Conservation (phyloP, 2,113 vertebrate species). For the Aspiorhynchus laticeps region DNA sequence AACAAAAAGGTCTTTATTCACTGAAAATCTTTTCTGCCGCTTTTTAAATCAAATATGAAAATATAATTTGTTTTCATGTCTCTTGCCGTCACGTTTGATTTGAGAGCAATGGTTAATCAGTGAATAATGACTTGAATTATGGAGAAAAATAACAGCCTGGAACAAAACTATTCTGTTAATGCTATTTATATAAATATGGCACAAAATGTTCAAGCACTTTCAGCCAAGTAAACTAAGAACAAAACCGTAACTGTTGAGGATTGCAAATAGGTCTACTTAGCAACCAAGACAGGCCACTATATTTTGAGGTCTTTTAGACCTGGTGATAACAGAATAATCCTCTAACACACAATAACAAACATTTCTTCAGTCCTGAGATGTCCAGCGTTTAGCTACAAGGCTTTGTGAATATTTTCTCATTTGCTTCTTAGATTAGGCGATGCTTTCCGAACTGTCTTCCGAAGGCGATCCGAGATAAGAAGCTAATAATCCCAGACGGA, state of each 20-base stretch:
- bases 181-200: not conserved
- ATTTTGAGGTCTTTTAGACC: not conserved
- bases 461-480: constrained; percentile 35
- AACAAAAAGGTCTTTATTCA: not conserved
- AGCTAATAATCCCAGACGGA: constrained; percentile 38
- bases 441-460: not conserved
- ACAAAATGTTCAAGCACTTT: not conserved
- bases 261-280: not conserved
- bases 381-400: not conserved
- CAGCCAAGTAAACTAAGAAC: not conserved
- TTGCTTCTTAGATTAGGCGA: not conserved
- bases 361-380: not conserved
- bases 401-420: constrained; percentile 20
- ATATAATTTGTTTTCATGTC: not conserved
- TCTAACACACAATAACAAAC: not conserved
- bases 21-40: not conserved
- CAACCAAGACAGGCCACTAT: no score
- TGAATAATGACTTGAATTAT: not conserved
- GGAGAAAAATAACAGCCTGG: not conserved
- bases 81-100: not conserved
- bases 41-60: not conserved
- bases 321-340: not conserved
- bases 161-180: not conserved
- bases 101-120: not conserved
- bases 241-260: not conserved